These are phyloP conservation scores for Ptychoptera albimana DNA, from an alignment of 2,888 invertebrate genomes.

Conservation along the genomic window DNA sequence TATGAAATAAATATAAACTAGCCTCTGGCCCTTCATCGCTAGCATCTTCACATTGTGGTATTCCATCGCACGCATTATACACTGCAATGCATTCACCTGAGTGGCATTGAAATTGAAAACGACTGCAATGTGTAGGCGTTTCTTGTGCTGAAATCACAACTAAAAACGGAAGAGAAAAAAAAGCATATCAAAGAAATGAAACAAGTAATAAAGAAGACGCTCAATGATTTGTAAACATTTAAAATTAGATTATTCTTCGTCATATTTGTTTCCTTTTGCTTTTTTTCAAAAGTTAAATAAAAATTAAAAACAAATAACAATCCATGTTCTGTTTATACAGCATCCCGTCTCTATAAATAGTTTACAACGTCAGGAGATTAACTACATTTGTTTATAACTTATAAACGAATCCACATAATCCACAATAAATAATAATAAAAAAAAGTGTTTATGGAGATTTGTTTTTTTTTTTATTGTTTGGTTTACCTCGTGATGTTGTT, in stretches of 20 bases:
- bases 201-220: neutral
- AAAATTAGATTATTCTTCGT: no score
- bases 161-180: neutral
- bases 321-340: no score
- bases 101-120: constrained; percentile 79
- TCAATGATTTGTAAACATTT: neutral
- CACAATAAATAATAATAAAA: no score
- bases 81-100: constrained; percentile 85
- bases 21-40: constrained; percentile 83
- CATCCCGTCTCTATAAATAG: no score
- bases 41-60: constrained; percentile 80
- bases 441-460: neutral
- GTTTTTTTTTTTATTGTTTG: neutral
- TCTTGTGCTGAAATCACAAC: neutral
- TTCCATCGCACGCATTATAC: constrained; percentile 90
- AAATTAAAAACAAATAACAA: no score
- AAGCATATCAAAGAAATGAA: neutral
- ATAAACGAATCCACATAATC: no score
- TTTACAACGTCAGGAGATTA: no score
- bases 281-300: no score
- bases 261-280: no score
- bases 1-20: neutral
- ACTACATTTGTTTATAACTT: no score
- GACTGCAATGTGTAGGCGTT: constrained; percentile 43
- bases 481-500: neutral